Evolutionary conservation across 2,888 invertebrate genomes (phyloP).

Genomic region (Tenthredo livida): DNA sequence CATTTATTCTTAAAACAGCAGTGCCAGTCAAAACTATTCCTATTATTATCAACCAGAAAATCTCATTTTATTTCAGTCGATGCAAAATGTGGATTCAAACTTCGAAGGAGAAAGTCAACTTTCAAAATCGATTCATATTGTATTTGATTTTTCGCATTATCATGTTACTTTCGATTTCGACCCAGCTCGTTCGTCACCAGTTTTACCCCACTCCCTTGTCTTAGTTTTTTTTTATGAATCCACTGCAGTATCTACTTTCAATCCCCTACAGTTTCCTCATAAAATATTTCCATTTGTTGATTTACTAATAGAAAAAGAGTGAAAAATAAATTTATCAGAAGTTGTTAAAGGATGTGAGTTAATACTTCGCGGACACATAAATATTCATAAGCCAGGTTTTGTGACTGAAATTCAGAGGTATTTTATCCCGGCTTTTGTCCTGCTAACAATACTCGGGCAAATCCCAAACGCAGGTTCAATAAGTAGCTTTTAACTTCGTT

Average conservation of each 20-base stretch:
- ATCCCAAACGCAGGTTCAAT: not conserved
- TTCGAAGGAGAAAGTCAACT: not conserved
- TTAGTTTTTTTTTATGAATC: not conserved
- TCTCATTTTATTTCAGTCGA: not conserved
- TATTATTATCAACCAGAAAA: not conserved
- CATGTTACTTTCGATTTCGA: not conserved
- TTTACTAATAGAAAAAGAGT: not conserved
- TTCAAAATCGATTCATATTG: not conserved
- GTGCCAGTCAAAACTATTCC: too few species aligned
- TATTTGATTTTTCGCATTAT: not conserved
- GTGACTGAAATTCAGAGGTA: not conserved
- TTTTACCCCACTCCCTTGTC: not conserved
- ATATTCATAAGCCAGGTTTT: slow-evolving; percentile 13
- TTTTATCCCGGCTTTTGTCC: not conserved
- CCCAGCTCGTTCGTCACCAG: not conserved
- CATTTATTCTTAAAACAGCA: too few species aligned
- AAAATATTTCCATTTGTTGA: not conserved
- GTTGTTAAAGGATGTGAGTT: not conserved
- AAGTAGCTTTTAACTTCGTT: not conserved
- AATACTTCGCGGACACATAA: not conserved
- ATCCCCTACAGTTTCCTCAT: not conserved
- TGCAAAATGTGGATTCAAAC: not conserved
- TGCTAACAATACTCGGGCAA: not conserved
- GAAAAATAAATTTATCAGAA: not conserved
- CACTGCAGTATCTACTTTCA: not conserved